Conservation (phyloP, 2,888 invertebrate species). For the Odontomyia ornata region DNA sequence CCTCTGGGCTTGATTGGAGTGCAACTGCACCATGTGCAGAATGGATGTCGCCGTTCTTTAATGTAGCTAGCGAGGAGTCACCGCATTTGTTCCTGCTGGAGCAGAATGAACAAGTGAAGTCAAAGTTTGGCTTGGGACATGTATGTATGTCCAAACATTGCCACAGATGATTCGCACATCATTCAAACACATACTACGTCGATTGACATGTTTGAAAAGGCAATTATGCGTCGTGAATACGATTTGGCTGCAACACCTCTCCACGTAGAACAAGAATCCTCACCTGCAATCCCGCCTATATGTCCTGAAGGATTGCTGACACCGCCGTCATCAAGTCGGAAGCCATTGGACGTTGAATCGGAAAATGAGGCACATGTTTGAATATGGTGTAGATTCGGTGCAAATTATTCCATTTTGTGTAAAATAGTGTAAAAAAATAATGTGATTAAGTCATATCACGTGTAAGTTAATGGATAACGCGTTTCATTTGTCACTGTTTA, state of each 20-base stretch:
- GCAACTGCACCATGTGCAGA: too few relatives aligned
- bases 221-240: slow-evolving; percentile 58
- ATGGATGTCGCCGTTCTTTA: too few relatives aligned
- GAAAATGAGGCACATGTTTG: slow-evolving; percentile 19
- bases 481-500: slow-evolving; percentile 13
- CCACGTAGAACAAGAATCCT: slow-evolving; percentile 59
- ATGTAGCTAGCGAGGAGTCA: too few relatives aligned
- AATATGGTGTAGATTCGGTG: background rate
- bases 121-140: too few relatives aligned
- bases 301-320: slow-evolving; percentile 62
- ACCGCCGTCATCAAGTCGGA: slow-evolving; percentile 64
- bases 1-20: too few relatives aligned
- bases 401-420: background rate
- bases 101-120: too few relatives aligned
- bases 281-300: slow-evolving; percentile 58
- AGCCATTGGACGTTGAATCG: slow-evolving; percentile 56
- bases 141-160: too few relatives aligned
- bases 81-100: too few relatives aligned
- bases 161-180: too few relatives aligned
- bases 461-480: background rate
- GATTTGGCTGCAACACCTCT: slow-evolving; percentile 51
- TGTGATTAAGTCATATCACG: slow-evolving; percentile 4
- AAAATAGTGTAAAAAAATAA: slow-evolving; percentile 24
- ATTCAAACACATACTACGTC: too few relatives aligned
- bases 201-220: too few relatives aligned